Evolutionary conservation across 1,140 invertebrate species (phyloP), one percentile per base, ranked within the genome.

Genomic region (Campoletis sonorensis): DNA sequence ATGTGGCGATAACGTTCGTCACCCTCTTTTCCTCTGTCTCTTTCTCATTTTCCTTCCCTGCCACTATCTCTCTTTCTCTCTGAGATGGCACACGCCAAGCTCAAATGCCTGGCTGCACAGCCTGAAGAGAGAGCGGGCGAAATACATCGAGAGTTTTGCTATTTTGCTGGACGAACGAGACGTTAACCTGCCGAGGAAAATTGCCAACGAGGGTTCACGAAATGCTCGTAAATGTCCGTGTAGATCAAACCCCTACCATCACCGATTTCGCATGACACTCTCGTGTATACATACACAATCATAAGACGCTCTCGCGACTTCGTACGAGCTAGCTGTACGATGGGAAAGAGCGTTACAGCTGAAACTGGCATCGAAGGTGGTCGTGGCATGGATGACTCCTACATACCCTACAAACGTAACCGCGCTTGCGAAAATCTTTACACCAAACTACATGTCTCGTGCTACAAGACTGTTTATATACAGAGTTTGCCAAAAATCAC

Each of bases 221-320:
- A 27, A 75, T 82, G 81, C 73, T 87, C 86, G 85, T 87, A 87
- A 87, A 87, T 75, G 86, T 87, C 85, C 80, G 84, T 79, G 82
- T 85, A 87, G 85, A 87, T 86, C 84, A 85, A 81, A 84, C 81
- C 81, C 67, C 73, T 37, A 54, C 73, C 30, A 77, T n/a, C 51
- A 54, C 61, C 37, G 40, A 61, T 77, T 77, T 79, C 81, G 51
- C 51, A 79, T 40, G 73, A 77, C 72, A n/a, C 8, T 30, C 23
- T n/a, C 16, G 26, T 26, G n/a, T 51, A 30, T 18, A 51, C 23
- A 75, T 16, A 27, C 26, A 70, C 68, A 54, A 5, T 54, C 51
- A n/a, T 18, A 5, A 54, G 40, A 23, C 61, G 18, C 15, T 64
- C 61, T 10, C 26, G 26, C 40, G 26, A 54, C 4, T 75, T 72